Conservation (phyloP, 2,797 vertebrate species). For the Lagorchestes hirsutus region DNA sequence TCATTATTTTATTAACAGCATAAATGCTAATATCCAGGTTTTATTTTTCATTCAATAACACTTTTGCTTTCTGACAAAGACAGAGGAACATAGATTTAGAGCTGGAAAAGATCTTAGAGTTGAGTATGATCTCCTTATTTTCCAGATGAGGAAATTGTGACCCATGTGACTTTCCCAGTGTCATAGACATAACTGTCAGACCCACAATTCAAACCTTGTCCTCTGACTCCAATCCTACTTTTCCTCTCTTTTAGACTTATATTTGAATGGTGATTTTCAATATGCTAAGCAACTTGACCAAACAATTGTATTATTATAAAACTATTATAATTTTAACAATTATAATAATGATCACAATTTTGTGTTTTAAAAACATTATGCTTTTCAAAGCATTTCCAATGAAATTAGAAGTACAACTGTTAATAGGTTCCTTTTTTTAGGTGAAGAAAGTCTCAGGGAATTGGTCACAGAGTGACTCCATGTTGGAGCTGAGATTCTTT, state of each 20-base stretch:
- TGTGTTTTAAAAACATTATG: not conserved
- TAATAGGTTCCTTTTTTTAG: slow-evolving; percentile 36
- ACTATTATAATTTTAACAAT: not conserved
- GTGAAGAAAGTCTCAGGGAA: not conserved
- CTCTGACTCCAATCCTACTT: not conserved
- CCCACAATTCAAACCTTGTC: not conserved
- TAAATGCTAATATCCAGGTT: slow-evolving; percentile 6
- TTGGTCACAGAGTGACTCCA: not conserved
- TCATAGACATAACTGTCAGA: not conserved
- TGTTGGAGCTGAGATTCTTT: not conserved
- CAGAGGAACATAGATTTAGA: not conserved
- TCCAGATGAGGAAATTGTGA: not conserved
- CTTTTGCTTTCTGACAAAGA: slow-evolving; percentile 24
- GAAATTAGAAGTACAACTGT: not conserved
- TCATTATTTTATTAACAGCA: slow-evolving; percentile 27
- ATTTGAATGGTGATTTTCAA: not conserved
- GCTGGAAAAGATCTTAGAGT: not conserved
- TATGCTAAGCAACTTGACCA: not conserved
- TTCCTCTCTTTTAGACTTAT: not conserved
- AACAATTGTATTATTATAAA: no score
- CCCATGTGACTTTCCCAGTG: not conserved
- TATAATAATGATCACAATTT: not conserved
- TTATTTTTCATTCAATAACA: not conserved
- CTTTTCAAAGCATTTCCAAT: not conserved
- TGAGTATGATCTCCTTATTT: not conserved